Percentiles rank a stretch among this genome's conserved stretches.
Conservation (phyloP, 1,140 invertebrate species). For the Saccostrea glomerata region DNA sequence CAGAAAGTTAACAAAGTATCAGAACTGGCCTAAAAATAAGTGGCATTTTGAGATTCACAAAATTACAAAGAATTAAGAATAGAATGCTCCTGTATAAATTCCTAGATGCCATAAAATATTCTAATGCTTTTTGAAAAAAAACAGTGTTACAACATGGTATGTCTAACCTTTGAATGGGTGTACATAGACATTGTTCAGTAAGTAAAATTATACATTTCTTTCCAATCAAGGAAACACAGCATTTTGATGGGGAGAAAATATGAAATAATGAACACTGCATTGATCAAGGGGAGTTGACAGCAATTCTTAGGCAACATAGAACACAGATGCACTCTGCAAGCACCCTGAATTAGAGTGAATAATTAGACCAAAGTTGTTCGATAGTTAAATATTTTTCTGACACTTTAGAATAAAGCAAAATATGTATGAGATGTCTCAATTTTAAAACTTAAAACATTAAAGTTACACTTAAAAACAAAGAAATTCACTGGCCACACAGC, state of each 20-base stretch:
- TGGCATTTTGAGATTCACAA: conserved; percentile 11
- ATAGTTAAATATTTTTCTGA: neutral
- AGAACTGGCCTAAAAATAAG: conserved; percentile 27
- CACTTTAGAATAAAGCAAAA: neutral
- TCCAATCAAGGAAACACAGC: neutral
- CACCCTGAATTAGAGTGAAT: neutral
- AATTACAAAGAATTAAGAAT: neutral
- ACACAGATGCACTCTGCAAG: neutral
- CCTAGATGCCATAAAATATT: neutral
- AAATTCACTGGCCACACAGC: neutral
- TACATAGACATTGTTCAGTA: neutral
- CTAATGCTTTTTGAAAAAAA: neutral
- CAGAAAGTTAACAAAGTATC: neutral
- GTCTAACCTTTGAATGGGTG: neutral
- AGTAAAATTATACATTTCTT: neutral
- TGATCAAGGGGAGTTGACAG: neutral
- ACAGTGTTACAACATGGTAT: neutral
- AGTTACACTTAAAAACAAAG: neutral
- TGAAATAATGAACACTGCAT: neutral
- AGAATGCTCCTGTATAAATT: neutral
- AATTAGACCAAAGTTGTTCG: neutral
- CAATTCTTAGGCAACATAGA: neutral
- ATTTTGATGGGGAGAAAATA: neutral
- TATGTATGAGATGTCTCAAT: neutral
- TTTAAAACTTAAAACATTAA: neutral